phyloP scores from a whole-genome alignment of 1,140 invertebrate species.

The Phortica variegata region DNA sequence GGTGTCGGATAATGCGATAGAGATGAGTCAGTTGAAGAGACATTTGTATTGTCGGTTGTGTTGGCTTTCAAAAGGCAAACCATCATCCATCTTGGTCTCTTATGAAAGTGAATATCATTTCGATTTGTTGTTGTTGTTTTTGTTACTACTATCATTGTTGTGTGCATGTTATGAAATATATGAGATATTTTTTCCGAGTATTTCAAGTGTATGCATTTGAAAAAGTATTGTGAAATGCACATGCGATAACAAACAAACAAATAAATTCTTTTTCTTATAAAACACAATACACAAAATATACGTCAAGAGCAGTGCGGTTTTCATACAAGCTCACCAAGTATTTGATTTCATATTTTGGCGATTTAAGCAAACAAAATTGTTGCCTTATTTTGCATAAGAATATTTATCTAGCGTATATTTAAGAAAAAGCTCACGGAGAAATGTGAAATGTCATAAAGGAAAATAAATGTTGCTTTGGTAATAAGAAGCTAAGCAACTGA shows the following conservation, averaged over 20 bases:
- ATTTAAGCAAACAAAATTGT: too few species aligned
- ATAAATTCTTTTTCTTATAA: background rate
- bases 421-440: too few species aligned
- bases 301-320: too few species aligned
- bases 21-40: background rate
- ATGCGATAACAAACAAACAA: conserved; percentile 1
- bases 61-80: too few species aligned
- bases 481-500: background rate
- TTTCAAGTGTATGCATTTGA: conserved; percentile 4
- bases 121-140: background rate
- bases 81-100: background rate
- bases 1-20: background rate
- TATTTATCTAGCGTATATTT: too few species aligned
- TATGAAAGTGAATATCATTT: background rate
- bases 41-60: too few species aligned
- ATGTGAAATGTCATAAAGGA: background rate
- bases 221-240: background rate
- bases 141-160: too few species aligned
- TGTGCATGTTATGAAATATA: background rate
- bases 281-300: background rate
- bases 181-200: conserved; percentile 4
- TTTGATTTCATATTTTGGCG: too few species aligned
- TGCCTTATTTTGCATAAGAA: too few species aligned
- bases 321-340: too few species aligned
- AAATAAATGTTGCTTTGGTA: background rate